Percentiles rank a stretch among this genome's conserved stretches.
These are phyloP conservation scores for Ceyx cyanopectus DNA, from an alignment of 2,113 vertebrate species.

Conservation along the genomic window DNA sequence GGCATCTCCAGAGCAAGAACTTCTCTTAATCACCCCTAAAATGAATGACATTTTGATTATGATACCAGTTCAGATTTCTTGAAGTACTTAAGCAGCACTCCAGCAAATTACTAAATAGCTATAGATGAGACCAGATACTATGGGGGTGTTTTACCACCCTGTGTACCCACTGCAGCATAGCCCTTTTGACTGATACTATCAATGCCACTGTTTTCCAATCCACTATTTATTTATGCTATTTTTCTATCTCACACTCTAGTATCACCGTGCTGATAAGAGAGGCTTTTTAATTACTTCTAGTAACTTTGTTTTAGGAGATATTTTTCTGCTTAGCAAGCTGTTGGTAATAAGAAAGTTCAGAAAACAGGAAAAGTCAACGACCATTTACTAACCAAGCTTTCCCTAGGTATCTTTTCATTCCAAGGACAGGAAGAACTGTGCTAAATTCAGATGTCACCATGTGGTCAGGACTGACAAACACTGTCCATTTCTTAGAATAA, in stretches of 20 bases:
- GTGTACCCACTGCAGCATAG: neutral
- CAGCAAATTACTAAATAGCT: neutral
- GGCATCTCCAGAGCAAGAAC: neutral
- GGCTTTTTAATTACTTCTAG: neutral
- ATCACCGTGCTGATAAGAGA: neutral
- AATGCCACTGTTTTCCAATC: neutral
- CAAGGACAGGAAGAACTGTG: neutral
- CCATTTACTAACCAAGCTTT: neutral
- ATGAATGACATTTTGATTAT: fast-evolving
- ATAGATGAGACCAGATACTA: neutral
- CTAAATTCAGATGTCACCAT: constrained; percentile 31
- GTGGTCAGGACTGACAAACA: constrained; percentile 19
- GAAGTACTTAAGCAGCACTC: neutral
- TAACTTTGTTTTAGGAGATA: neutral
- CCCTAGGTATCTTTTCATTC: neutral
- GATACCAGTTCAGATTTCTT: neutral
- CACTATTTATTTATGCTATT: neutral
- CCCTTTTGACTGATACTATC: neutral
- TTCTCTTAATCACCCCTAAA: neutral
- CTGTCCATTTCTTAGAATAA: constrained; percentile 34
- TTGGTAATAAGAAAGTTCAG: neutral
- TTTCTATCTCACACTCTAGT: neutral
- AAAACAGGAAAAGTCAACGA: neutral
- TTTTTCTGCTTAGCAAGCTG: neutral
- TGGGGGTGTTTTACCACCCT: neutral